Percentiles rank a stretch among this genome's conserved stretches.
Evolutionary conservation across 1,140 invertebrate genomes (phyloP).

Genomic region (Caerostris extrusa): DNA sequence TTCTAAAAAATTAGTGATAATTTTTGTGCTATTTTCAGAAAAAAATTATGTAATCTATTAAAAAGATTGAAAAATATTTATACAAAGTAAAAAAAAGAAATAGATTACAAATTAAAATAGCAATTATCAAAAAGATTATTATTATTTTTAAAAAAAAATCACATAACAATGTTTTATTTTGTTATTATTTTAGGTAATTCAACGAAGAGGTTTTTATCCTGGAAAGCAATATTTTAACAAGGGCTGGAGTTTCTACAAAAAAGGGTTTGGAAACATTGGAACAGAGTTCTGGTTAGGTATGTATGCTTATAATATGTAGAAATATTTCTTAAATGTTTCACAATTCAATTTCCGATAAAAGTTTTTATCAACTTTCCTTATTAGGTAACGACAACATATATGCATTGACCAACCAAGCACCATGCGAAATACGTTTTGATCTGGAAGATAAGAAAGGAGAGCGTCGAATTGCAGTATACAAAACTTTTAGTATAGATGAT

Average conservation of each 20-base stretch:
- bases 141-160: too few relatives aligned
- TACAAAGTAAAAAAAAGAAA: too few relatives aligned
- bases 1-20: too few relatives aligned
- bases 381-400: conserved; percentile 28
- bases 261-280: neutral
- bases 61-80: too few relatives aligned
- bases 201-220: neutral
- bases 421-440: neutral
- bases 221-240: neutral
- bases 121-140: too few relatives aligned
- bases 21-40: too few relatives aligned
- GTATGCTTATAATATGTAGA: too few relatives aligned
- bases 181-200: conserved; percentile 26
- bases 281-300: conserved; percentile 14
- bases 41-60: too few relatives aligned
- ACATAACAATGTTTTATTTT: too few relatives aligned
- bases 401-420: conserved; percentile 15
- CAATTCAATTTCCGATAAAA: too few relatives aligned
- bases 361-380: neutral
- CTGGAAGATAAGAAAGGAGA: neutral
- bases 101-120: too few relatives aligned
- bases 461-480: neutral
- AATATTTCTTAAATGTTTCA: too few relatives aligned
- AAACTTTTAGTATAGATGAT: conserved; percentile 48
- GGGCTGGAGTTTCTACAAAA: neutral